Evolutionary conservation across 2,113 vertebrate genomes (phyloP).

Genomic region (Paradoxurus hermaphroditus): DNA sequence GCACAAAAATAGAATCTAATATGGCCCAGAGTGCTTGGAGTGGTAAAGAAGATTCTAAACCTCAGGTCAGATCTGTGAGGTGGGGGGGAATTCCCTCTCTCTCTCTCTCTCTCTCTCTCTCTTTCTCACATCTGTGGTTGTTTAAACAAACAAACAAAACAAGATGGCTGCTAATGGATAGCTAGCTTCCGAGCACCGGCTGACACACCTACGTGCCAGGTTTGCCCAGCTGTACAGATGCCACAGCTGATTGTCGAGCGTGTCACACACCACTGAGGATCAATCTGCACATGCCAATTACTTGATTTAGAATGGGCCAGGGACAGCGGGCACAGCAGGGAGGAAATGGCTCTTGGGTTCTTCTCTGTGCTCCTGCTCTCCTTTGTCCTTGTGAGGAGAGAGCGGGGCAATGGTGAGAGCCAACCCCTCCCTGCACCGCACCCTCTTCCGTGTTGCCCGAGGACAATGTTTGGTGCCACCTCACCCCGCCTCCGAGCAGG

Average conservation of each 20-base stretch:
- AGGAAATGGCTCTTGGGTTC: neutral
- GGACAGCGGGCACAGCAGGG: slow-evolving; percentile 1
- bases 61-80: neutral
- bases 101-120: neutral
- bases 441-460: accelerated
- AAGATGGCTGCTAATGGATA: slow-evolving; percentile 70
- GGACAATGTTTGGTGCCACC: neutral
- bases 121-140: neutral
- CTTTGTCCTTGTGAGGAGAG: neutral
- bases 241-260: slow-evolving; percentile 72
- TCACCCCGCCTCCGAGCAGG: neutral
- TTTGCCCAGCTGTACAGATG: slow-evolving; percentile 76
- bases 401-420: neutral
- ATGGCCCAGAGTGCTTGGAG: slow-evolving; percentile 34
- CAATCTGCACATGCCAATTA: slow-evolving; percentile 64
- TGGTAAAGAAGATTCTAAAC: neutral
- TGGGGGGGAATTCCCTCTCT: neutral
- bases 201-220: slow-evolving; percentile 73
- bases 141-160: slow-evolving; percentile 65
- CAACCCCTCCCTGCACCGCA: too few relatives aligned
- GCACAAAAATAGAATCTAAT: slow-evolving; percentile 38
- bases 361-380: neutral
- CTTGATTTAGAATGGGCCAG: neutral
- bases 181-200: slow-evolving; percentile 48
- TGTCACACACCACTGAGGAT: slow-evolving; percentile 54